A percentile compares a stretch with the other conserved stretches of the same genome.
phyloP scores from a whole-genome alignment of 2,888 invertebrate species.

The Plusia festucae region DNA sequence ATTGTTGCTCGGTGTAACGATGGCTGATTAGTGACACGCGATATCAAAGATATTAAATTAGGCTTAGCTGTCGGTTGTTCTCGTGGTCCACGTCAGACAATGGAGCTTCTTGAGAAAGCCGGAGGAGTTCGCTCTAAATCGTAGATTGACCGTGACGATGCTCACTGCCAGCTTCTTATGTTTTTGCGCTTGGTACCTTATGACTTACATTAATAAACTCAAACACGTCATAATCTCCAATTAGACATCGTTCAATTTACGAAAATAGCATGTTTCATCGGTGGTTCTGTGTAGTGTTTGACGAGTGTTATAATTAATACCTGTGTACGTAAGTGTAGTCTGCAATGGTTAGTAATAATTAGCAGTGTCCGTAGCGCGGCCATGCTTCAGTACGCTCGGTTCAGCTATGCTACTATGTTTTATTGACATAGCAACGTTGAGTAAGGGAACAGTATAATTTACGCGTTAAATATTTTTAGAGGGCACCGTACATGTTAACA shows the following conservation, averaged over 20 bases:
- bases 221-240: conserved; percentile 13
- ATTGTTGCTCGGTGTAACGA: conserved; percentile 67
- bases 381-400: conserved; percentile 43
- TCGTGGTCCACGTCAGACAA: conserved; percentile 53
- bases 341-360: conserved; percentile 50
- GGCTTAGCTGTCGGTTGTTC: conserved; percentile 47
- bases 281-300: conserved; percentile 20
- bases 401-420: conserved; percentile 42
- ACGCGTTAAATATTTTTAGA: conserved; percentile 26
- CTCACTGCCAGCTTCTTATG: conserved; percentile 51
- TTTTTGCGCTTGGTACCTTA: conserved; percentile 34
- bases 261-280: conserved; percentile 24
- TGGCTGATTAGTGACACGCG: conserved; percentile 68
- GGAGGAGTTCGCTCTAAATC: conserved; percentile 71
- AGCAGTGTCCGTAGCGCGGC: conserved; percentile 32
- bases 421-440: conserved; percentile 39
- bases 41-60: conserved; percentile 46
- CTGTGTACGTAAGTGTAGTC: conserved; percentile 42
- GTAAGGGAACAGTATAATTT: conserved; percentile 25
- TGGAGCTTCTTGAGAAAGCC: conserved; percentile 73
- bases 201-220: conserved; percentile 19
- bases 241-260: conserved; percentile 13
- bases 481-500: conserved; percentile 16
- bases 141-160: conserved; percentile 76
- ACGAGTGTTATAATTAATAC: conserved; percentile 47